These are phyloP conservation scores for Misgurnus anguillicaudatus DNA, from an alignment of 2,113 vertebrate genomes.

Conservation along the genomic window DNA sequence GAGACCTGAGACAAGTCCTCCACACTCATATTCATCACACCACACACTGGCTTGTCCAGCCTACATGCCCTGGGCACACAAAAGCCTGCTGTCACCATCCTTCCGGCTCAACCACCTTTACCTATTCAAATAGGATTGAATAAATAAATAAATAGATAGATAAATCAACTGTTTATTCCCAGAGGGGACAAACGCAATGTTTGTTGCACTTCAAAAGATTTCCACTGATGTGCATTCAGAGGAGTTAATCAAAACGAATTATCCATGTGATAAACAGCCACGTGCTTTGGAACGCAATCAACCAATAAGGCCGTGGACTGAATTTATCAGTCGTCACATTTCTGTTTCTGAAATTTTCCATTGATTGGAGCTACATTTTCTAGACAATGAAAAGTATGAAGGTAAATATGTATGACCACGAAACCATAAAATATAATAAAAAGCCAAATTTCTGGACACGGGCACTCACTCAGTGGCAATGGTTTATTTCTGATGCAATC, in stretches of 20 bases:
- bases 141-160: conserved; percentile 34
- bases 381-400: conserved; percentile 23
- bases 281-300: conserved; percentile 23
- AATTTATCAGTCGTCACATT: conserved; percentile 16
- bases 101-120: conserved; percentile 24
- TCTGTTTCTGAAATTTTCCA: conserved; percentile 6
- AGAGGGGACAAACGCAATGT: conserved; percentile 6
- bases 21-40: conserved; percentile 47
- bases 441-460: not conserved
- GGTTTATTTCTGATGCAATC: conserved; percentile 47
- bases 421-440: conserved; percentile 23
- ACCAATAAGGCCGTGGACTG: conserved; percentile 8
- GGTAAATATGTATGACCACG: conserved; percentile 25
- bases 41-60: conserved; percentile 33
- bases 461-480: conserved; percentile 29
- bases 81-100: conserved; percentile 44
- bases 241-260: conserved; percentile 35
- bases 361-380: conserved; percentile 2
- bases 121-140: conserved; percentile 37
- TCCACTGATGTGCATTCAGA: conserved; percentile 23
- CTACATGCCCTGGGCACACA: conserved; percentile 35
- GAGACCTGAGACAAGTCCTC: conserved; percentile 26
- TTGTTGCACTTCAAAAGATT: conserved; percentile 42
- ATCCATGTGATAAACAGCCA: conserved; percentile 5
- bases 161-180: conserved; percentile 38